Base-by-base conservation (phyloP, 2,797 vertebrate genomes). In the Alfaro cultratus region DNA sequence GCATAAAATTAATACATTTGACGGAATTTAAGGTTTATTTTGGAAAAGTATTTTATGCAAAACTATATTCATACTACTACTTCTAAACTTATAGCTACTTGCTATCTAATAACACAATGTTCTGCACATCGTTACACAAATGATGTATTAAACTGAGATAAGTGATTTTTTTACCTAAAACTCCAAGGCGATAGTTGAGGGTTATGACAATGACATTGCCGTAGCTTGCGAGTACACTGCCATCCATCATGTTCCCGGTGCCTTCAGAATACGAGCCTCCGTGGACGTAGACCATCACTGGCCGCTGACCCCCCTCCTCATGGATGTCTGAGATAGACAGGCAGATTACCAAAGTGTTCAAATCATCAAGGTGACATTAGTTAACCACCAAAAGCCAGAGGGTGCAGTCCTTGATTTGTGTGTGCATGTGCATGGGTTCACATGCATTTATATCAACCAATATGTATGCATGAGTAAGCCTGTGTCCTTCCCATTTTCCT, bases 221-320 rank as follows among this genome's bases (percentile, higher is more conserved):
- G 1, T 99, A 99, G 92, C 98, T 99, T 7, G 98, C 97, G 0
- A 99, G 94, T 80, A 99, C 96, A 79, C 98, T 99, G 74, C 98
- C 98, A 53, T 99, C 98, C 36, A 99, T 97, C 96, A 99, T 97
- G 87, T 99, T 99, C 1, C 97, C 98, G 0, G 97, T 98, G 7
- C 98, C 98, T 80, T 99, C 98, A 87, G 98, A 97, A 84, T 99
- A 99, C 0, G 98, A 99, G 26, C 98, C 98, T 1, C 98, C 98
- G 0, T 99, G 98, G 86, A 99, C 97, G 10, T 98, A 99, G 46
- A 99, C 98, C 98, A 99, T 99, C 47, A 99, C 98, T 0, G 98
- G 98, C 86, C 97, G 97, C 92, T 96, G 96, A 73, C 95, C 96
- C 75, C 96, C 96, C 81, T 97, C 97, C 73, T 98, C 97, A 53